Percentiles rank a stretch among this genome's conserved stretches.
These are phyloP conservation scores for Tragopan temminckii DNA, from an alignment of 2,797 vertebrate genomes.

Conservation along the genomic window DNA sequence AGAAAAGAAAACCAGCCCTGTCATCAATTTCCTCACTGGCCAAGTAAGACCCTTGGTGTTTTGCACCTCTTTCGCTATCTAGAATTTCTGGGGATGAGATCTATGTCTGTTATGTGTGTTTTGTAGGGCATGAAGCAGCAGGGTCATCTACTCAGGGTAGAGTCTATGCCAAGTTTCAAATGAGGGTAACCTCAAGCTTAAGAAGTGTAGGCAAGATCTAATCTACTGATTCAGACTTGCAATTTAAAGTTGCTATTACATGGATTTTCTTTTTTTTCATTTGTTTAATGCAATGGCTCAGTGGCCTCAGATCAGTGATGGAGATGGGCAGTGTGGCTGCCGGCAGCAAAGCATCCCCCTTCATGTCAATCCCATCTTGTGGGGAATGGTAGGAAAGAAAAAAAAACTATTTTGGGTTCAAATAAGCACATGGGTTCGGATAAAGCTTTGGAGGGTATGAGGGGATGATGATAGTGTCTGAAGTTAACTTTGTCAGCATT, in stretches of 20 bases:
- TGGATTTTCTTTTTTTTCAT: not conserved
- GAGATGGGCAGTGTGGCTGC: not conserved
- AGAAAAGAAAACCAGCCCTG: not conserved
- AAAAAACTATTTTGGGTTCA: not conserved
- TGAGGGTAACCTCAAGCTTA: not conserved
- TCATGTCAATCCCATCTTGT: not conserved
- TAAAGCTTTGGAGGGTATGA: not conserved
- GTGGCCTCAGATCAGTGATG: not conserved
- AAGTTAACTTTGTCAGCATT: not conserved
- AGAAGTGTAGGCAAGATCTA: not conserved
- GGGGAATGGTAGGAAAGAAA: not conserved
- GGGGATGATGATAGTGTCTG: too few relatives aligned
- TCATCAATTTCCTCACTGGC: not conserved
- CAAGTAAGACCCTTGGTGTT: not conserved
- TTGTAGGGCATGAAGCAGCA: not conserved
- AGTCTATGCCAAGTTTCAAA: not conserved
- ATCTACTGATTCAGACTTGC: not conserved
- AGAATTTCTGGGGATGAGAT: not conserved
- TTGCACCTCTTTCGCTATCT: not conserved
- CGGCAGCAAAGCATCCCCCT: not conserved
- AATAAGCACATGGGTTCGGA: not conserved
- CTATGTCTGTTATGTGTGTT: rapidly evolving
- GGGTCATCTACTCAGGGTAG: not conserved
- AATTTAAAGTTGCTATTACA: not conserved
- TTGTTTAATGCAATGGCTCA: not conserved